phyloP scores from a whole-genome alignment of 2,888 invertebrate species.

The Netelia fuscicornis region DNA sequence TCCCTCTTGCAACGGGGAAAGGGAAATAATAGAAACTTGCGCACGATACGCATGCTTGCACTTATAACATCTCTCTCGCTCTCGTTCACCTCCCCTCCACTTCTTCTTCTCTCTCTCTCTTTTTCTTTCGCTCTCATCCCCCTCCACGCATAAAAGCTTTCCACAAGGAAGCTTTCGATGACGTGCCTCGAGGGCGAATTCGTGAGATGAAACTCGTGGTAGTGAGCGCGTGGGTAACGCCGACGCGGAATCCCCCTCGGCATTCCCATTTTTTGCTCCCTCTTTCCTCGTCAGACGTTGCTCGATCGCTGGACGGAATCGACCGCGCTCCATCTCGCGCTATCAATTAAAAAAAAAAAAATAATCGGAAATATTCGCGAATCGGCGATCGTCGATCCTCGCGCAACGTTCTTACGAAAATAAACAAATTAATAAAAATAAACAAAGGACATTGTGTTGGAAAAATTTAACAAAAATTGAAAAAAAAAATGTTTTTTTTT shows the following conservation, averaged over 20 bases:
- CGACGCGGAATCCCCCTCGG: conserved; percentile 10
- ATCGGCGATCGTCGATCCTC: conserved; percentile 45
- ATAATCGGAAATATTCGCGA: neutral
- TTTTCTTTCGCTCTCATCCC: neutral
- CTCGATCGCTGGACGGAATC: conserved; percentile 63
- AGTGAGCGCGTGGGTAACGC: conserved; percentile 41
- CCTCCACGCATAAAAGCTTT: conserved; percentile 30
- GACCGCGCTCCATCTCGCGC: conserved; percentile 14
- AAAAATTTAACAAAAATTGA: too few species aligned
- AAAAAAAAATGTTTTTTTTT: too few species aligned
- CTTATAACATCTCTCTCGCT: neutral
- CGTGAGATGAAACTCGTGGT: conserved; percentile 63
- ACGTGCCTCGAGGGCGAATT: conserved; percentile 45
- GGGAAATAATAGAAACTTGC: conserved; percentile 69
- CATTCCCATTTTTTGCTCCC: neutral
- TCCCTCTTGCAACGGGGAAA: conserved; percentile 12
- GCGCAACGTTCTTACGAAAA: neutral
- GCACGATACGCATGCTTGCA: conserved; percentile 74
- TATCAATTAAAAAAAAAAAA: neutral
- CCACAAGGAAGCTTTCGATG: conserved; percentile 40
- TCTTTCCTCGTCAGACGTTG: conserved; percentile 57
- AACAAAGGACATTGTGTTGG: too few species aligned
- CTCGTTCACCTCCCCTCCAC: neutral
- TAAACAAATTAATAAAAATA: neutral
- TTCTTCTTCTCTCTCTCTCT: neutral